phyloP scores from a whole-genome alignment of 2,113 vertebrate species.

The Chloebia gouldiae region DNA sequence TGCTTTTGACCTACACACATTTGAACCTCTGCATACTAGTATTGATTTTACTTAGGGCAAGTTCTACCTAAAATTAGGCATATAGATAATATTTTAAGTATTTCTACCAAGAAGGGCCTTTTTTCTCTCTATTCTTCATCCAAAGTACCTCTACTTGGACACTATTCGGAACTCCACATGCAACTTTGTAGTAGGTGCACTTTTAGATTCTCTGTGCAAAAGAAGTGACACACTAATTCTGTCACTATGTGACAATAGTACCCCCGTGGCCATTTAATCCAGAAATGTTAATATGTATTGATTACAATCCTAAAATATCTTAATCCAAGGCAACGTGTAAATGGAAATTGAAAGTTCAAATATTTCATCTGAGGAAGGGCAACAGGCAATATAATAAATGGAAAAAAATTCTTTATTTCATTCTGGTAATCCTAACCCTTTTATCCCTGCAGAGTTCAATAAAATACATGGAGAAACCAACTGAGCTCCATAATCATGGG shows the following conservation, averaged over 20 bases:
- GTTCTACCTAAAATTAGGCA: not conserved
- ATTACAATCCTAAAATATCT: not conserved
- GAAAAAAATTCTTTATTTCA: not conserved
- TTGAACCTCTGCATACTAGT: not conserved
- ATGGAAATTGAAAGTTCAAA: not conserved
- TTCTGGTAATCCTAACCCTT: not conserved
- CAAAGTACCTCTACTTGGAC: not conserved
- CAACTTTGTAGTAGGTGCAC: accelerated
- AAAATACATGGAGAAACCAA: not conserved
- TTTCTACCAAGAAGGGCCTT: not conserved
- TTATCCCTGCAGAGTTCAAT: not conserved
- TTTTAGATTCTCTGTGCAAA: not conserved
- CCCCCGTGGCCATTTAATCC: accelerated
- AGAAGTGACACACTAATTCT: not conserved
- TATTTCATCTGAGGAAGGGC: not conserved
- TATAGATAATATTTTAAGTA: not conserved
- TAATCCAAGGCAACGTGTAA: not conserved
- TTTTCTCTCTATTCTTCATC: not conserved
- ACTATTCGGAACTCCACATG: not conserved
- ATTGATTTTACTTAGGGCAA: not conserved
- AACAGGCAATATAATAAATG: not conserved
- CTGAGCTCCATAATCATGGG: not conserved
- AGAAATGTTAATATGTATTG: not conserved
- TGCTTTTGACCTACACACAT: not conserved
- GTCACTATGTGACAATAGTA: not conserved